phyloP scores from a whole-genome alignment of 2,888 invertebrate genomes.

The Pseudanteris insignis region DNA sequence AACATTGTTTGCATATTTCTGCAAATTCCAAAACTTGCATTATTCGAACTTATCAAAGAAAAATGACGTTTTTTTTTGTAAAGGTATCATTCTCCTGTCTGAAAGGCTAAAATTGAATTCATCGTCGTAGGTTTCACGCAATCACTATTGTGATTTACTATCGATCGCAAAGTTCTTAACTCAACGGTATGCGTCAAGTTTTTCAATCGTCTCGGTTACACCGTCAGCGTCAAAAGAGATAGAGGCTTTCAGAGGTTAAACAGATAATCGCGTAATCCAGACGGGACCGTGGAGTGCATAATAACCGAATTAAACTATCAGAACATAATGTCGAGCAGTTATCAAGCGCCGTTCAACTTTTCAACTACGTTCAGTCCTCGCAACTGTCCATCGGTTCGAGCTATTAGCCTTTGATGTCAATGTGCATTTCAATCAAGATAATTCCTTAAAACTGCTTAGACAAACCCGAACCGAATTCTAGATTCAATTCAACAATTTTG shows the following conservation, averaged over 20 bases:
- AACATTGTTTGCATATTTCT: too few species aligned
- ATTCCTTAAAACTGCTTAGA: too few species aligned
- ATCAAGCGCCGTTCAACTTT: conserved; percentile 47
- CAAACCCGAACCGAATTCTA: too few species aligned
- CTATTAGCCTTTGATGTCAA: neutral
- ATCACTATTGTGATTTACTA: conserved; percentile 31
- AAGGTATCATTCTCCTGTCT: too few species aligned
- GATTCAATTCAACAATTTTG: too few species aligned
- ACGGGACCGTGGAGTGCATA: conserved; percentile 45
- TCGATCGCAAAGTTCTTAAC: conserved; percentile 22
- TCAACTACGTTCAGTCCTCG: conserved; percentile 43
- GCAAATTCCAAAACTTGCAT: too few species aligned
- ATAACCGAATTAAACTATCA: conserved; percentile 51
- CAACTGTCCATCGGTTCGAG: too few species aligned
- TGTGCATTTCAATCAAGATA: neutral
- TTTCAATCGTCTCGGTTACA: conserved; percentile 40
- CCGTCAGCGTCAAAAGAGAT: conserved; percentile 10
- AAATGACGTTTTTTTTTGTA: too few species aligned
- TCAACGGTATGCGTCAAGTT: conserved; percentile 36
- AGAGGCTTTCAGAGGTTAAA: conserved; percentile 27
- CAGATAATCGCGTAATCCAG: conserved; percentile 44
- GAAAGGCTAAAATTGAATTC: too few species aligned
- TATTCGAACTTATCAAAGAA: too few species aligned
- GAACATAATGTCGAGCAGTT: conserved; percentile 46
- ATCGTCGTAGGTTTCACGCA: too few species aligned